A percentile compares a stretch with the other conserved stretches of the same genome.
Evolutionary conservation across 2,113 vertebrate species (phyloP).

Genomic region (Psilopogon haemacephalus): DNA sequence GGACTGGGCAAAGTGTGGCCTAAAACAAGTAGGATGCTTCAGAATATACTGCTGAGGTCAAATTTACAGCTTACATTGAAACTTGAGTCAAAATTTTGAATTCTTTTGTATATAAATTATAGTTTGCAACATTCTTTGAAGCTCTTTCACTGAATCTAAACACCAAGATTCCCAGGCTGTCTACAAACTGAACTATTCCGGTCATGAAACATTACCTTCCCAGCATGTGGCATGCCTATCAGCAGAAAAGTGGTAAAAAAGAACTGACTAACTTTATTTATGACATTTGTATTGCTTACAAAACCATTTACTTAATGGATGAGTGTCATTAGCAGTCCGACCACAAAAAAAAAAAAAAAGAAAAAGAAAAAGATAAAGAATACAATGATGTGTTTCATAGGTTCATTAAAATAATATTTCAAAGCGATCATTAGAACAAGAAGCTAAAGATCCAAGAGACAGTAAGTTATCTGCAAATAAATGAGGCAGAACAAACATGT

Average conservation of each 20-base stretch:
- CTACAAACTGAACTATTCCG: conserved; percentile 76
- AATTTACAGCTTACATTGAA: neutral
- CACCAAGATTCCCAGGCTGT: conserved; percentile 61
- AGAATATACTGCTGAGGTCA: neutral
- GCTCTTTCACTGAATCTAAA: conserved; percentile 53
- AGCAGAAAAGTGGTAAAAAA: conserved; percentile 82
- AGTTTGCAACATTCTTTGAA: conserved; percentile 37
- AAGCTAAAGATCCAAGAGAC: conserved; percentile 82
- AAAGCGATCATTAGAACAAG: conserved; percentile 84
- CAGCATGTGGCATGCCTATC: conserved; percentile 78
- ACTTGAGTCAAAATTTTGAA: conserved; percentile 4
- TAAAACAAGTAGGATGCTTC: neutral
- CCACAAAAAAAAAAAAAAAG: conserved; percentile 81
- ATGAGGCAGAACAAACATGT: conserved; percentile 86
- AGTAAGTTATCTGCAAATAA: conserved; percentile 86
- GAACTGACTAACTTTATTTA: conserved; percentile 82
- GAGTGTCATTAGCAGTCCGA: conserved; percentile 88
- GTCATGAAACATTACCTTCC: conserved; percentile 86
- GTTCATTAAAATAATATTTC: conserved; percentile 93
- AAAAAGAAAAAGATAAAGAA: conserved; percentile 82
- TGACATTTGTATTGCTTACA: conserved; percentile 86
- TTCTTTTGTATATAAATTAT: conserved; percentile 12
- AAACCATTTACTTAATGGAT: conserved; percentile 96
- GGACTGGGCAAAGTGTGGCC: neutral
- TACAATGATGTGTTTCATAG: conserved; percentile 87